Conservation (phyloP, 2,888 invertebrate genomes). For the Notodonta dromedarius region DNA sequence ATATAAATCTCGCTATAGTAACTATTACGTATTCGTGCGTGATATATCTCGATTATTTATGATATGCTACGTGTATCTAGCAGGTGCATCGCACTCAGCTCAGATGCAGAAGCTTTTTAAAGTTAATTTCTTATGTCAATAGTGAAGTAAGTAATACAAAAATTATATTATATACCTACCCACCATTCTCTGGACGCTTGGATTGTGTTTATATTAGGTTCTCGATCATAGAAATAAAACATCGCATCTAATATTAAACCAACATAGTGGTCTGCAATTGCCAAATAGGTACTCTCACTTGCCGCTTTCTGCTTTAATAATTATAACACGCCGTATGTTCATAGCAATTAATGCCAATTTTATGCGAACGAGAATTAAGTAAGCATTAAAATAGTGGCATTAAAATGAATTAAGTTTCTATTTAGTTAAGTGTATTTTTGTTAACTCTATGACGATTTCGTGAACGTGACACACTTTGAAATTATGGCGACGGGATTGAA, state of each 20-base stretch:
- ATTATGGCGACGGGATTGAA: constrained; percentile 24
- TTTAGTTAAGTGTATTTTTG: constrained; percentile 32
- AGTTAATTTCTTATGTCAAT: too few species aligned
- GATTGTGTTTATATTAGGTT: too few species aligned
- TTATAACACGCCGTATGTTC: constrained; percentile 47
- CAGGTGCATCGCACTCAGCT: neutral
- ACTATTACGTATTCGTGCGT: neutral
- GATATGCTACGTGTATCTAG: neutral
- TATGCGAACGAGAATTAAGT: constrained; percentile 58
- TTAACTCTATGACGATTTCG: constrained; percentile 31
- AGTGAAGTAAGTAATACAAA: too few species aligned
- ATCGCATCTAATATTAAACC: neutral
- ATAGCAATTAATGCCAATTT: constrained; percentile 62
- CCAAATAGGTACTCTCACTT: constrained; percentile 55
- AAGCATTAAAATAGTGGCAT: constrained; percentile 47
- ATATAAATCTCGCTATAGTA: neutral
- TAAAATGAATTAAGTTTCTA: constrained; percentile 51
- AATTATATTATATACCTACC: too few species aligned
- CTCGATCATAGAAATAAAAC: too few species aligned
- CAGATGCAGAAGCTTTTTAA: neutral
- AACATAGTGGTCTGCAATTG: constrained; percentile 17
- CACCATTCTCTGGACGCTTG: too few species aligned
- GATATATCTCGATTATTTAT: neutral
- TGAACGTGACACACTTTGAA: constrained; percentile 38
- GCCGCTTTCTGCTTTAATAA: constrained; percentile 72